Evolutionary conservation across 1,140 invertebrate genomes (phyloP).

Genomic region (Saccostrea cuccullata): DNA sequence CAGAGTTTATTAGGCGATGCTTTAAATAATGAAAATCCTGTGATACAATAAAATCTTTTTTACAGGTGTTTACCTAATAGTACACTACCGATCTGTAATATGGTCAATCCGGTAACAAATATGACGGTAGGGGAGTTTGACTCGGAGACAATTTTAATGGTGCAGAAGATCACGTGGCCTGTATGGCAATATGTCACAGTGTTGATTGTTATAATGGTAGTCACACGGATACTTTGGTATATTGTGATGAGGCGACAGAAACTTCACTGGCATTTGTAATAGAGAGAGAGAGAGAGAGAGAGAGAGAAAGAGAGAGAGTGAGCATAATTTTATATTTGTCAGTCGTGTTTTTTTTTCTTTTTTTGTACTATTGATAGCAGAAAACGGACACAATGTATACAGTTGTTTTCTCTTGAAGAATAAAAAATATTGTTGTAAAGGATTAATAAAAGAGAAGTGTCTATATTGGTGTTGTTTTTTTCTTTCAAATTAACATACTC

Average conservation of each 20-base stretch:
- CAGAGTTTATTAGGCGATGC: too few species aligned
- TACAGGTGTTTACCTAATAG: constrained; percentile 54
- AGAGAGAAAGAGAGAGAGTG: too few species aligned
- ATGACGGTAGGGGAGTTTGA: constrained; percentile 60
- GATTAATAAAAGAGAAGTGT: too few species aligned
- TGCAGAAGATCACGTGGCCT: constrained; percentile 57
- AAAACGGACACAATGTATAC: too few species aligned
- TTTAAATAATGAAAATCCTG: too few species aligned
- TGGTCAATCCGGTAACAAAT: constrained; percentile 51
- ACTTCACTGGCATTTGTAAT: neutral
- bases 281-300: constrained; percentile 11
- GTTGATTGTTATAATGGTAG: constrained; percentile 49
- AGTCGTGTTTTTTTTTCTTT: too few species aligned
- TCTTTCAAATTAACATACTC: too few species aligned
- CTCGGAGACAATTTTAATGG: constrained; percentile 51
- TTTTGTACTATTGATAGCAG: too few species aligned
- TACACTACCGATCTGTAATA: constrained; percentile 59
- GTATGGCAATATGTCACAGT: constrained; percentile 52
- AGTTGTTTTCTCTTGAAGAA: too few species aligned
- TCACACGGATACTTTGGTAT: constrained; percentile 57
- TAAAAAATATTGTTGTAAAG: too few species aligned
- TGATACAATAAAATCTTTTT: neutral
- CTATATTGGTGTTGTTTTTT: too few species aligned
- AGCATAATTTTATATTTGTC: too few species aligned
- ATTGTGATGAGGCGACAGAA: constrained; percentile 35